phyloP scores from a whole-genome alignment of 2,797 vertebrate genomes.

The Pipistrellus nathusii region DNA sequence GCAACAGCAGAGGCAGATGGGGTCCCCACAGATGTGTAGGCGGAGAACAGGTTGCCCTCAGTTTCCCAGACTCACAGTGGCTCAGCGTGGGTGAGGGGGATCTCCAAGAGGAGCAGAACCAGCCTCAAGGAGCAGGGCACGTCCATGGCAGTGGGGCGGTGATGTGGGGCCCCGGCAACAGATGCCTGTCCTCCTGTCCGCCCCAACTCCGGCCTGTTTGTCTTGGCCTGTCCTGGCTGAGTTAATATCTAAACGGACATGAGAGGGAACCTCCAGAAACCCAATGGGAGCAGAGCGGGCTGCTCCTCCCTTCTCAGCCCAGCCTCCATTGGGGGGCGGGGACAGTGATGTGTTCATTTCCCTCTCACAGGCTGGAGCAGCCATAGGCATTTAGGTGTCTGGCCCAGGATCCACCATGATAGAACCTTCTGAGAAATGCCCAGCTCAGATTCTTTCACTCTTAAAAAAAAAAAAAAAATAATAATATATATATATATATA shows the following conservation, averaged over 20 bases:
- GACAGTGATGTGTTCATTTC: not conserved
- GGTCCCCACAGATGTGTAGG: not conserved
- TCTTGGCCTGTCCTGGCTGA: not conserved
- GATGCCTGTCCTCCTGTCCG: not conserved
- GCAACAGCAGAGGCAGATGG: not conserved
- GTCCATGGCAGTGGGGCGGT: not conserved
- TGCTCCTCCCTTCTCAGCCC: not conserved
- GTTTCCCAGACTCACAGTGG: constrained; percentile 55
- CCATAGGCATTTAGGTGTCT: not conserved
- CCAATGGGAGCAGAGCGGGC: not conserved
- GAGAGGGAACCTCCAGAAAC: not conserved
- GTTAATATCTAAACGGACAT: constrained; percentile 64
- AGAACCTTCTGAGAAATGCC: not conserved
- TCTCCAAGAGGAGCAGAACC: not conserved
- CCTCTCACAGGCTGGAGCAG: not conserved
- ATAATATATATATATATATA: no score
- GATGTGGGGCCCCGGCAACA: not conserved
- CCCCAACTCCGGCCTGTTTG: not conserved
- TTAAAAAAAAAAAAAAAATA: not conserved
- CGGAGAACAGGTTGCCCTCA: accelerated
- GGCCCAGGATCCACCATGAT: not conserved
- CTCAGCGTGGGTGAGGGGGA: not conserved
- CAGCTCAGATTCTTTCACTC: not conserved
- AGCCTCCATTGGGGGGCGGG: not conserved
- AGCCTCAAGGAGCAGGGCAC: not conserved